Evolutionary conservation across 1,140 invertebrate species (phyloP).

Genomic region (Drosophila pandora): DNA sequence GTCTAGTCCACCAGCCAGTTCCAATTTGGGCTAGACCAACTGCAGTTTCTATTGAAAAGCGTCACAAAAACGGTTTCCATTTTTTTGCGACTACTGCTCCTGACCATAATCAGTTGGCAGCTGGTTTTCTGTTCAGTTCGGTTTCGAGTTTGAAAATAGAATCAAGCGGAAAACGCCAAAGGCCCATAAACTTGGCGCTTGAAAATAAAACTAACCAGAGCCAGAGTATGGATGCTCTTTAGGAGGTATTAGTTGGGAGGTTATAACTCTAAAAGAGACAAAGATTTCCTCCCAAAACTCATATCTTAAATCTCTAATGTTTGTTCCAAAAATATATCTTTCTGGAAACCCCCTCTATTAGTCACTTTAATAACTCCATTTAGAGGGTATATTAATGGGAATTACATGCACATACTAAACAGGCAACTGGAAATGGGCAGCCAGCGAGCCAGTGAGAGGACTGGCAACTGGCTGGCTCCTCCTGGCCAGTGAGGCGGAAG

Average conservation of each 20-base stretch:
- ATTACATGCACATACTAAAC: constrained; percentile 75
- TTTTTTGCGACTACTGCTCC: constrained; percentile 6
- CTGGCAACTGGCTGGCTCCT: constrained; percentile 4
- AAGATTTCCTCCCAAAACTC: no score
- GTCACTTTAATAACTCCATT: background rate
- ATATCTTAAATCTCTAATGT: no score
- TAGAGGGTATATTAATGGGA: constrained; percentile 27
- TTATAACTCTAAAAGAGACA: background rate
- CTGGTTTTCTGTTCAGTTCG: constrained; percentile 18
- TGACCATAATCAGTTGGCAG: constrained; percentile 41
- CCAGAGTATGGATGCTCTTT: constrained; percentile 1
- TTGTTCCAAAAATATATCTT: no score
- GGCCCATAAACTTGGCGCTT: constrained; percentile 66
- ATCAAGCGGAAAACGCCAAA: constrained; percentile 70
- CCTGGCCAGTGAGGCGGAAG: constrained; percentile 57
- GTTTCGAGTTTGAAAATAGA: constrained; percentile 63
- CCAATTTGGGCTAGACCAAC: constrained; percentile 16
- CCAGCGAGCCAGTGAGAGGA: constrained; percentile 5
- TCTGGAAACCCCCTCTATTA: no score
- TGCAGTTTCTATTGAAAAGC: constrained; percentile 47
- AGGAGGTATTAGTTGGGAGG: background rate
- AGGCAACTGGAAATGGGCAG: constrained; percentile 55
- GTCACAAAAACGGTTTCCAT: constrained; percentile 36
- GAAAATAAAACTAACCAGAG: constrained; percentile 18
- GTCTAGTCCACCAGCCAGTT: background rate